phyloP scores from a whole-genome alignment of 2,888 invertebrate species.

The Acanthacorydalis orientalis region DNA sequence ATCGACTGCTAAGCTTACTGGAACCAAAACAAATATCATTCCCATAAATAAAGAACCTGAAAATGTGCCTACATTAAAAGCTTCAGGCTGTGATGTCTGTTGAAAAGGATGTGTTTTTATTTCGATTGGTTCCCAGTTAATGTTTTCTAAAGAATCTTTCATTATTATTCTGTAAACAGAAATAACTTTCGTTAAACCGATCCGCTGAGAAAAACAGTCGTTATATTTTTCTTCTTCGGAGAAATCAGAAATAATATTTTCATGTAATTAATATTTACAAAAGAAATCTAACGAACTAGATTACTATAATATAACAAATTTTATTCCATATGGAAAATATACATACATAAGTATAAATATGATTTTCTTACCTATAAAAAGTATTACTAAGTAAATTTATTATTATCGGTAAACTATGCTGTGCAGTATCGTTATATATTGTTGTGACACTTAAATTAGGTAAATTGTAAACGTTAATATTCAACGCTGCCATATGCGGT shows the following conservation, averaged over 20 bases:
- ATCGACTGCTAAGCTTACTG: constrained; percentile 60
- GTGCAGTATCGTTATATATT: constrained; percentile 62
- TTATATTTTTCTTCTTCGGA: no score
- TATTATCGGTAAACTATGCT: constrained; percentile 62
- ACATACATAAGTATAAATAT: no score
- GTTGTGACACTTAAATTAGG: constrained; percentile 40
- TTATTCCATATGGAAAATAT: no score
- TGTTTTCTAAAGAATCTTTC: background rate
- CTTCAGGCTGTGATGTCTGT: constrained; percentile 54
- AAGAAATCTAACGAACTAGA: no score
- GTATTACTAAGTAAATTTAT: constrained; percentile 56
- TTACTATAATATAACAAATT: no score
- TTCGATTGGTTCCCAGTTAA: constrained; percentile 38
- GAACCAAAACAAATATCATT: constrained; percentile 62
- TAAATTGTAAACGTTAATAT: constrained; percentile 34
- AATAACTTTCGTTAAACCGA: background rate
- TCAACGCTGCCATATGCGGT: constrained; percentile 49
- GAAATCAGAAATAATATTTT: no score
- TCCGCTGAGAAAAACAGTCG: background rate
- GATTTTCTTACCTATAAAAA: constrained; percentile 30
- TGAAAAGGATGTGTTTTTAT: constrained; percentile 53
- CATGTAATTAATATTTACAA: no score
- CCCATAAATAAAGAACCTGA: constrained; percentile 63
- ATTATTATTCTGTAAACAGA: background rate
- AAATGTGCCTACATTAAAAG: constrained; percentile 53